Evolutionary conservation across 23 tunicate genomes (phyloP), one percentile per base, ranked within the genome.

Genomic region (Styela plicata): DNA sequence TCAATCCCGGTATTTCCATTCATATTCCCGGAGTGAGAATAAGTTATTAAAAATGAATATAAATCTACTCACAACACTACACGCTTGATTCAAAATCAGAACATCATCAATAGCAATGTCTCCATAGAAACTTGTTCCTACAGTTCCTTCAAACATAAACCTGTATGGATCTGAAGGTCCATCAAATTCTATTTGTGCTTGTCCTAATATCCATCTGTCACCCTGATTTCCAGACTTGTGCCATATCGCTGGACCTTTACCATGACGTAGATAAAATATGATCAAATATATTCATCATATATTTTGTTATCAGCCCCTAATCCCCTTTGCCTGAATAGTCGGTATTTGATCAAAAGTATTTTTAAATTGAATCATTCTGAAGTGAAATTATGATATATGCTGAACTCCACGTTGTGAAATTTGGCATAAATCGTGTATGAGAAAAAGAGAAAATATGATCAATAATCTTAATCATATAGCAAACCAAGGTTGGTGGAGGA

Each of bases 81-180:
- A 89, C 3, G 74, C 69, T 3, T 87, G 90, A 64, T 89, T 66
- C 10, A 83, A 27, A 2, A 89, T 28, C 24, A 70, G 21, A 33
- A 89, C 23, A 64, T 89, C 94, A 64, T 89, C 94, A 28, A 89
- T 84, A 13, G 94, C 87, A 70, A 89, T 89, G 73, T 89, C 94
- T 19, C 94, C 94, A 63, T 67, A 78, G 62, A 64, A 84, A 63
- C 73, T 52, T 31, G 85, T 24, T 2, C 94, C 94, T 0, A 78
- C 74, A 19, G 83, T 78, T 28, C 78, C 94, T 69, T 85, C 74
- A 64, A 89, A 74, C 81, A 81, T 31, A 34, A 89, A 69, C 63
- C 67, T 61, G 63, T 64, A 89, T 76, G 70, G 70, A 21, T 62
- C 69, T 31, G 31, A 17, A 24, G 95, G 64, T 44, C 67, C 81